These are phyloP conservation scores for Ommatoiulus sabulosus DNA, from an alignment of 2,888 invertebrate species.

Conservation along the genomic window DNA sequence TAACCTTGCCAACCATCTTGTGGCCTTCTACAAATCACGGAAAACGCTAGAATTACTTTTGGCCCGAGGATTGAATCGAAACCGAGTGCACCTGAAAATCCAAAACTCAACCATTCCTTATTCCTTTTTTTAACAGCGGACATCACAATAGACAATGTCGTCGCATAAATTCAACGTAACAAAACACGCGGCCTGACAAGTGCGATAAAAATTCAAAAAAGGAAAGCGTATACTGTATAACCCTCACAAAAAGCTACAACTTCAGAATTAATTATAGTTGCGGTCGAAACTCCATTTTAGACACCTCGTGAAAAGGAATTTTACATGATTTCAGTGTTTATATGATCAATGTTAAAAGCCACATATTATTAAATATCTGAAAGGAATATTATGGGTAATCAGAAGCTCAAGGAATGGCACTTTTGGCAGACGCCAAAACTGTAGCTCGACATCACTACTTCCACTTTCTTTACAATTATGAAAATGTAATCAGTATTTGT, in stretches of 20 bases:
- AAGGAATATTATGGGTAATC: no score
- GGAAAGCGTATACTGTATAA: not conserved
- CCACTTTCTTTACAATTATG: no score
- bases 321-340: not conserved
- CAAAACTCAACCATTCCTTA: slow-evolving; percentile 22
- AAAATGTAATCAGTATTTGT: no score
- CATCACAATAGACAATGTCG: slow-evolving; percentile 24
- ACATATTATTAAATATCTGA: no score
- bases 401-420: no score
- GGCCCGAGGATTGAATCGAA: slow-evolving; percentile 1
- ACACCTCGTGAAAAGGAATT: not conserved
- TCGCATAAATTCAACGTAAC: slow-evolving; percentile 36
- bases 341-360: no score
- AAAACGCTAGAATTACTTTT: slow-evolving; percentile 12
- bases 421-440: no score
- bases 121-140: not conserved
- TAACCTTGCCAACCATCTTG: slow-evolving; percentile 32
- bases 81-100: slow-evolving; percentile 25
- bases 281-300: not conserved
- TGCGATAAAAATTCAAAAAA: not conserved
- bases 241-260: not conserved
- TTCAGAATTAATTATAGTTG: not conserved
- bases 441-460: no score
- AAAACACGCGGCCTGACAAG: not conserved
- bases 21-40: slow-evolving; percentile 36